A percentile compares a stretch with the other conserved stretches of the same genome.
phyloP scores from a whole-genome alignment of 2,888 invertebrate species.

The Campoplex nolae region DNA sequence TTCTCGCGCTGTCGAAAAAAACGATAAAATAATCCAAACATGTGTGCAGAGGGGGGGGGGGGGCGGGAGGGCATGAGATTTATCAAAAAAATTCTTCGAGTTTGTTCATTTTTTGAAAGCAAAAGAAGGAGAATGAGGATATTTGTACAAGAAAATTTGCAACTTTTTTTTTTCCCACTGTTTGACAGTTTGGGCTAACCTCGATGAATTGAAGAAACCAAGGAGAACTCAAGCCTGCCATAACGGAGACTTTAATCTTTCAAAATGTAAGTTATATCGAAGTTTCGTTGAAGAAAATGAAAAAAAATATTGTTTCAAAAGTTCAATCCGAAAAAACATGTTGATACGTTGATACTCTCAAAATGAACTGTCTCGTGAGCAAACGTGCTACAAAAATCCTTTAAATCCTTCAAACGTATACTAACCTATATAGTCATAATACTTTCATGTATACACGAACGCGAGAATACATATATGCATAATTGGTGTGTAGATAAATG shows the following conservation, averaged over 20 bases:
- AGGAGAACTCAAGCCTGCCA: slow-evolving; percentile 52
- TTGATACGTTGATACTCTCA: slow-evolving; percentile 13
- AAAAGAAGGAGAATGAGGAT: background rate
- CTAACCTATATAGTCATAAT: background rate
- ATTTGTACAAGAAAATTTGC: background rate
- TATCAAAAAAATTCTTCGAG: background rate
- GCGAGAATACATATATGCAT: too few relatives aligned
- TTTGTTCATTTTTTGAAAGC: background rate
- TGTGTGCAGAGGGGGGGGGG: background rate
- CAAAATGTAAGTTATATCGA: slow-evolving; percentile 3
- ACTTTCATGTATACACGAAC: too few relatives aligned
- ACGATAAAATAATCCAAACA: slow-evolving; percentile 1
- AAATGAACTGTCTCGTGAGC: slow-evolving; percentile 40
- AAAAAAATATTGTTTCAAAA: slow-evolving; percentile 4
- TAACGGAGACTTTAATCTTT: slow-evolving; percentile 19
- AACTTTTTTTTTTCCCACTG: slow-evolving; percentile 16
- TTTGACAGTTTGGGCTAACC: slow-evolving; percentile 55
- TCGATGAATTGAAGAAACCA: slow-evolving; percentile 60
- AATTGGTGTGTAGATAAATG: too few relatives aligned
- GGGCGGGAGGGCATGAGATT: background rate
- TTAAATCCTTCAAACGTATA: background rate
- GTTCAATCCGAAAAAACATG: slow-evolving; percentile 1
- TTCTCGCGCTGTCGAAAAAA: slow-evolving; percentile 37
- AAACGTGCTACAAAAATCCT: background rate
- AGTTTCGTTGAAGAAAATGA: background rate